phyloP scores from a whole-genome alignment of 2,888 invertebrate species.

The Drosophila koepferae region DNA sequence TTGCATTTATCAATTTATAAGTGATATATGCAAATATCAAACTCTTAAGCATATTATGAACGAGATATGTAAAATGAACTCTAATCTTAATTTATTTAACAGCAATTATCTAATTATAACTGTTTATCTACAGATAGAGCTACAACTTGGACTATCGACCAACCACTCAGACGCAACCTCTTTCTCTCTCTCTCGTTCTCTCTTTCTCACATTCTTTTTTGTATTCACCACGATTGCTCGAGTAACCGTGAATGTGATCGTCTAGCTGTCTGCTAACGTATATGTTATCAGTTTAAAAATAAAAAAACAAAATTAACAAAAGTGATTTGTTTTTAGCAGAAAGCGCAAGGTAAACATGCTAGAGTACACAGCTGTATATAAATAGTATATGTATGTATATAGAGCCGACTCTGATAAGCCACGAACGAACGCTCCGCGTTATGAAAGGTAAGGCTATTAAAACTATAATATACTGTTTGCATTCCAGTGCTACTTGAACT shows the following conservation, averaged over 20 bases:
- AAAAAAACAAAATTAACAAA: slow-evolving; percentile 8
- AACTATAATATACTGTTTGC: slow-evolving; percentile 2
- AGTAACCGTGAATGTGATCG: slow-evolving; percentile 18
- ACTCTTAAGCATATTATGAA: neutral
- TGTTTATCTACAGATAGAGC: neutral
- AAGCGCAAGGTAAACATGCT: slow-evolving; percentile 46
- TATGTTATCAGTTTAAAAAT: slow-evolving; percentile 40
- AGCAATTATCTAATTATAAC: neutral
- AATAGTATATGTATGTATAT: slow-evolving; percentile 7
- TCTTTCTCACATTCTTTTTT: neutral
- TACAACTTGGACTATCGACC: neutral
- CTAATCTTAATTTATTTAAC: slow-evolving; percentile 5
- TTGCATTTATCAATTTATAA: neutral
- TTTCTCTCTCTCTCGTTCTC: too few species aligned
- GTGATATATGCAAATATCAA: neutral
- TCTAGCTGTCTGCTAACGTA: slow-evolving; percentile 47
- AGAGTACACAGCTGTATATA: slow-evolving; percentile 15
- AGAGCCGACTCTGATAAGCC: slow-evolving; percentile 38
- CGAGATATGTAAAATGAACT: neutral
- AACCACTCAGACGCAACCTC: slow-evolving; percentile 4
- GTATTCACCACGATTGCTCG: slow-evolving; percentile 1
- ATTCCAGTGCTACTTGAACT: slow-evolving; percentile 15
- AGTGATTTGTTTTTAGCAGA: slow-evolving; percentile 38
- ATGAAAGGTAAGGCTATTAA: slow-evolving; percentile 18
- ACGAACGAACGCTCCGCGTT: slow-evolving; percentile 10